Evolutionary conservation across 2,113 vertebrate genomes (phyloP).

Genomic region (Pogona vitticeps): DNA sequence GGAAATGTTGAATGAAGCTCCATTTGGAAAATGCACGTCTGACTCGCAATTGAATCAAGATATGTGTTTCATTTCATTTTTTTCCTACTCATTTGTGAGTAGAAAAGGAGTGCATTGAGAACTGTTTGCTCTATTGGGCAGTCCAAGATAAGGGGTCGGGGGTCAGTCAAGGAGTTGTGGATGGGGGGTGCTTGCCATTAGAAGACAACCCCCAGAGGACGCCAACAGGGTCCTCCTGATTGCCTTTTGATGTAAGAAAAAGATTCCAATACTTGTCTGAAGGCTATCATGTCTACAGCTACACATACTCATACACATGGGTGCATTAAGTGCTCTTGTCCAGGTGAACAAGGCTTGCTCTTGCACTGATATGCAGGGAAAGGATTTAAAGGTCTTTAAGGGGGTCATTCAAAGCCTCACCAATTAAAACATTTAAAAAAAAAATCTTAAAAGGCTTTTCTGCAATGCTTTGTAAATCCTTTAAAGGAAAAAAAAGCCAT

Average conservation of each 20-base stretch:
- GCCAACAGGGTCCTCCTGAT: background rate
- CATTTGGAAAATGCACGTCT: background rate
- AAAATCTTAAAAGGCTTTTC: background rate
- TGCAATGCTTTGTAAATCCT: background rate
- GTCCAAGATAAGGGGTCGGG: background rate
- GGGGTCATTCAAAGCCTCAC: background rate
- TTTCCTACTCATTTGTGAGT: too few species aligned
- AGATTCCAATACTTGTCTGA: background rate
- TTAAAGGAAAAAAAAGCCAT: background rate
- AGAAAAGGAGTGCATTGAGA: background rate
- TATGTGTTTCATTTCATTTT: background rate
- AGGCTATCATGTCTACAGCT: background rate
- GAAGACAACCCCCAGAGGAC: background rate
- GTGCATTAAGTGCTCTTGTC: background rate
- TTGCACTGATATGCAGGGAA: background rate
- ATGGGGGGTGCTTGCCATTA: background rate
- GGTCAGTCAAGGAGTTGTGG: too few species aligned
- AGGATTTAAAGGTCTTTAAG: background rate
- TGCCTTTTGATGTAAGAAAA: background rate
- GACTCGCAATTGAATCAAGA: background rate
- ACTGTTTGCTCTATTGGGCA: background rate
- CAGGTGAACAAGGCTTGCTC: background rate
- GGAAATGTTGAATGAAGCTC: background rate
- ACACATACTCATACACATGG: background rate
- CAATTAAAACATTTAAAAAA: background rate